Conservation (phyloP, 1,140 invertebrate species). For the Tetramorium parvispinum region DNA sequence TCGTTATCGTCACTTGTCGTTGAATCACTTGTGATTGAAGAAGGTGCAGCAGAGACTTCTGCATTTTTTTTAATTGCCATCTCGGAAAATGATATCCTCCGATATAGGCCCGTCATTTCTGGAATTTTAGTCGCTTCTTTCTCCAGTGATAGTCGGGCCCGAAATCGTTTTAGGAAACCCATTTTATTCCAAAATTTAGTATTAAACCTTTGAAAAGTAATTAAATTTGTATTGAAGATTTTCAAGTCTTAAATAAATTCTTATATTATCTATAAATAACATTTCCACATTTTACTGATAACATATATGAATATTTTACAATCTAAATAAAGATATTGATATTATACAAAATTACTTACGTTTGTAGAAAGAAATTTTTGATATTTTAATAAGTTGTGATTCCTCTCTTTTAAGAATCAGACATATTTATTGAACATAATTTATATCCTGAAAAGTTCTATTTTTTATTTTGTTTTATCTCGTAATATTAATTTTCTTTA, state of each 20-base stretch:
- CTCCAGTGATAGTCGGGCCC: slow-evolving; percentile 78
- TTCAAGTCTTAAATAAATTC: neutral
- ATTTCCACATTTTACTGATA: neutral
- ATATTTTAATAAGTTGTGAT: neutral
- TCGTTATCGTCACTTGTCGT: neutral
- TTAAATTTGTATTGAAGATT: neutral
- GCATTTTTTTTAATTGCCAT: neutral
- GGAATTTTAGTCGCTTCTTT: slow-evolving; percentile 21
- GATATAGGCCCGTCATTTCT: slow-evolving; percentile 14
- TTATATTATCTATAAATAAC: slow-evolving; percentile 17
- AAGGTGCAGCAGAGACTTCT: neutral
- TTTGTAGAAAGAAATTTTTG: neutral
- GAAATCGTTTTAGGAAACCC: slow-evolving; percentile 81
- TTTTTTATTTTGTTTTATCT: slow-evolving; percentile 6
- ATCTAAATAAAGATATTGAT: neutral
- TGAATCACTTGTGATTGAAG: neutral
- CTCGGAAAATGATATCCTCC: slow-evolving; percentile 10
- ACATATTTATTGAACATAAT: neutral
- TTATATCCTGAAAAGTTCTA: slow-evolving; percentile 35
- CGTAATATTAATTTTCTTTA: slow-evolving; percentile 3
- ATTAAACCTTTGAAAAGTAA: slow-evolving; percentile 30
- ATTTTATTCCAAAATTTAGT: slow-evolving; percentile 59
- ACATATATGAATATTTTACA: slow-evolving; percentile 18
- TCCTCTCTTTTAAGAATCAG: neutral
- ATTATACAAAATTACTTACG: slow-evolving; percentile 61